Evolutionary conservation across 1,140 invertebrate genomes (phyloP).

Genomic region (Caenorhabditis latens): DNA sequence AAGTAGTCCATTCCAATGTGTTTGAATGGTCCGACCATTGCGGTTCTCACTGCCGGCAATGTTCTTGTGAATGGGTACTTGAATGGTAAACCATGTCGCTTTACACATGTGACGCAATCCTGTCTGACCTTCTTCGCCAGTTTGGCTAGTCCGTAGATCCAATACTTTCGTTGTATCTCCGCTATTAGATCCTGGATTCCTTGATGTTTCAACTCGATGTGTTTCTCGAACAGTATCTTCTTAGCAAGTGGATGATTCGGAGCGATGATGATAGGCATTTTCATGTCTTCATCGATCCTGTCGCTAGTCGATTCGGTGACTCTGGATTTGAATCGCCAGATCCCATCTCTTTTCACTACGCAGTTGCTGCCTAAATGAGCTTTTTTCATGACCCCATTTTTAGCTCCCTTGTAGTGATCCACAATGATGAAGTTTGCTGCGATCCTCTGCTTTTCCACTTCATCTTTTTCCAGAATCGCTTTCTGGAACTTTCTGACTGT

Average conservation of each 20-base stretch:
- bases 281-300: not conserved
- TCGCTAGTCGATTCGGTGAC: too few relatives aligned
- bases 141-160: not conserved
- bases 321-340: not conserved
- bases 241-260: not conserved
- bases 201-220: not conserved
- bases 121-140: not conserved
- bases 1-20: constrained; percentile 42
- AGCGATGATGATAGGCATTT: not conserved
- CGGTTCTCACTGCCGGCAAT: not conserved
- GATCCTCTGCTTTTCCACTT: not conserved
- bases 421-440: not conserved
- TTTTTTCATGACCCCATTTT: not conserved
- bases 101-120: not conserved
- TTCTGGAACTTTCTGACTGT: not conserved
- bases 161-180: not conserved
- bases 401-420: not conserved
- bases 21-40: constrained; percentile 18
- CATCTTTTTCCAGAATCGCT: not conserved
- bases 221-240: not conserved
- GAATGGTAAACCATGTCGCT: not conserved
- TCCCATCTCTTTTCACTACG: not conserved
- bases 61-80: not conserved
- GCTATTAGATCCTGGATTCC: not conserved
- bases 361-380: not conserved